phyloP scores from a whole-genome alignment of 2,888 invertebrate species.

The Brenthis daphne region DNA sequence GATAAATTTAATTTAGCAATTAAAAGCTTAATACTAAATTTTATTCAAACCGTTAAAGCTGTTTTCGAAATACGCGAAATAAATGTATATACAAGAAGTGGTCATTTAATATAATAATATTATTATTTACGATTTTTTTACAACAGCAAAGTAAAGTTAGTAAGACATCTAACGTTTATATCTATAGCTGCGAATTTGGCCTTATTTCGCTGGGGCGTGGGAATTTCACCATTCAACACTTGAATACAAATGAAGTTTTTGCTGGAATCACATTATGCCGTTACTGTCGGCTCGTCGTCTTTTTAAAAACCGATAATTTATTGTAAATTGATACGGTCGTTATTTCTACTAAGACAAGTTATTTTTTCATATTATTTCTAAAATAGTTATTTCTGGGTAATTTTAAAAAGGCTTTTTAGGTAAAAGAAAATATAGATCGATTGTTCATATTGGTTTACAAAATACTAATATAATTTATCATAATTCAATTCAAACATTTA shows the following conservation, averaged over 20 bases:
- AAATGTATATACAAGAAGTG: no score
- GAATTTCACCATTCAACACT: conserved; percentile 54
- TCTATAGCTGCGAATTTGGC: conserved; percentile 15
- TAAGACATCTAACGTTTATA: background rate
- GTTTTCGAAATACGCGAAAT: no score
- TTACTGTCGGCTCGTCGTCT: conserved; percentile 27
- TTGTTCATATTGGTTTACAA: no score
- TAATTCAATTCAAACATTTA: no score
- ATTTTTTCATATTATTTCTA: background rate
- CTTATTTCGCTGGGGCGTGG: conserved; percentile 43
- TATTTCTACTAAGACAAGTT: conserved; percentile 4
- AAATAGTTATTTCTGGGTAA: background rate
- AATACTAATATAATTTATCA: no score
- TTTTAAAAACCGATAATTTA: conserved; percentile 32
- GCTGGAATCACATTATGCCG: conserved; percentile 40
- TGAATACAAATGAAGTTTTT: conserved; percentile 71
- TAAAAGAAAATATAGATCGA: no score
- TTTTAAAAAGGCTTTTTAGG: background rate
- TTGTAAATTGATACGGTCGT: conserved; percentile 24
- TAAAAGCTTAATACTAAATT: no score
- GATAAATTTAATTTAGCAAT: no score
- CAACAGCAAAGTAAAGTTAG: background rate
- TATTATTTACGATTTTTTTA: no score
- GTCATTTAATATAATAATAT: no score
- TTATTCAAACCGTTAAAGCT: no score